Base-by-base conservation (phyloP, 2,888 invertebrate genomes). In the Drosophila gaucha region DNA sequence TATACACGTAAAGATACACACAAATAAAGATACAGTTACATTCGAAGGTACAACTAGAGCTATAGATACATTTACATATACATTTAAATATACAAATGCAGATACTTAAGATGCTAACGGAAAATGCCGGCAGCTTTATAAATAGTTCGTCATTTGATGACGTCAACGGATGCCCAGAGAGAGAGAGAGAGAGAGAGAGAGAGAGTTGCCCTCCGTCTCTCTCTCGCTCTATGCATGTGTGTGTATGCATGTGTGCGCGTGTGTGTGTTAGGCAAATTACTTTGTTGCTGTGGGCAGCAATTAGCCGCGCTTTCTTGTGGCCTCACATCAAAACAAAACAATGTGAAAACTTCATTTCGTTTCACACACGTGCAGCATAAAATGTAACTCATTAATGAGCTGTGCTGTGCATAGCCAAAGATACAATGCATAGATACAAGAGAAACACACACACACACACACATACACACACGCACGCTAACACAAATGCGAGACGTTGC, bases 371-470 rank as follows among this genome's bases (percentile, higher is more conserved):
- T 60, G 78, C 68, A 64, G 63, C 63, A 69, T 31, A 1, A 31
- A 51, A 67, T 70, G 75, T 82, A 74, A 78, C 86, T 80, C 63
- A 85, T 87, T 87, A 82, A 88, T 80, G 88, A 79, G 63, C 83
- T 75, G n/a, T n/a, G 71, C 60, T 70, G 60, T 55, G 39, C 49
- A 54, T 31, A 49, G 35, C 49, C 35, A 54, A n/a, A 47, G 46
- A 54, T 65, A 43, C 38, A 56, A 35, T 51, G 49, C 51, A 72
- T n/a, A 65, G 44, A 66, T 44, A 77, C 47, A 47, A 50, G 39
- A 38, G 18, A 36, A 22, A 50, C 24, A 50, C 36, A 41, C 41
- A 46, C 39, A 28, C 33, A 46, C 6, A 47, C 38, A 56, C n/a
- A 35, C 8, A 31, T 10, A 4, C 6, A 62, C 20, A 60, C 14